These are phyloP conservation scores for Gnatocerus cornutus DNA, from an alignment of 2,888 invertebrate species.

Conservation along the genomic window DNA sequence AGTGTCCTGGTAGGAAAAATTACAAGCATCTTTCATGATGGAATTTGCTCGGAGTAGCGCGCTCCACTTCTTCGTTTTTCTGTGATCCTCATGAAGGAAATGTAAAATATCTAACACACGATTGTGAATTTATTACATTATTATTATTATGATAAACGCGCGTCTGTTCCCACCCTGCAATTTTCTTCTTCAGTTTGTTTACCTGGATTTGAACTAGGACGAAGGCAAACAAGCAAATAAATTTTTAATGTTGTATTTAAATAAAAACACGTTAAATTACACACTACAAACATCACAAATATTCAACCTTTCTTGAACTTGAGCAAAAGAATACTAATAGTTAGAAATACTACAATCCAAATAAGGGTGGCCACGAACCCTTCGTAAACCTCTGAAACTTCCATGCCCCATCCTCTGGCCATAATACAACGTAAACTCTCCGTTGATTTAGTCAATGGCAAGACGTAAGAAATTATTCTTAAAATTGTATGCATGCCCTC, in stretches of 20 bases:
- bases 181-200: not conserved
- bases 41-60: slow-evolving; percentile 17
- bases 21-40: slow-evolving; percentile 41
- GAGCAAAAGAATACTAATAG: slow-evolving; percentile 81
- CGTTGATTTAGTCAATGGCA: slow-evolving; percentile 91
- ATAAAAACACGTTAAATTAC: slow-evolving; percentile 33
- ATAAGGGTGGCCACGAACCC: slow-evolving; percentile 86
- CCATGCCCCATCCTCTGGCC: slow-evolving; percentile 87
- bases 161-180: no score
- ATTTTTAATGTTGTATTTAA: slow-evolving; percentile 15
- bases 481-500: slow-evolving; percentile 90
- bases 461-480: slow-evolving; percentile 79
- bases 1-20: slow-evolving; percentile 33
- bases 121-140: slow-evolving; percentile 28
- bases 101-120: slow-evolving; percentile 45
- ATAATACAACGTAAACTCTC: slow-evolving; percentile 90
- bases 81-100: slow-evolving; percentile 41
- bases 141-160: slow-evolving; percentile 3
- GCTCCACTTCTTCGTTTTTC: slow-evolving; percentile 5
- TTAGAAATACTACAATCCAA: slow-evolving; percentile 87
- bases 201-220: not conserved
- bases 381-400: slow-evolving; percentile 81
- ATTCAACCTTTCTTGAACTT: slow-evolving; percentile 88
- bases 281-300: slow-evolving; percentile 24
- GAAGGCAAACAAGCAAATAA: slow-evolving; percentile 9